Conservation (phyloP, 2,797 vertebrate species). For the Sus cebifrons region DNA sequence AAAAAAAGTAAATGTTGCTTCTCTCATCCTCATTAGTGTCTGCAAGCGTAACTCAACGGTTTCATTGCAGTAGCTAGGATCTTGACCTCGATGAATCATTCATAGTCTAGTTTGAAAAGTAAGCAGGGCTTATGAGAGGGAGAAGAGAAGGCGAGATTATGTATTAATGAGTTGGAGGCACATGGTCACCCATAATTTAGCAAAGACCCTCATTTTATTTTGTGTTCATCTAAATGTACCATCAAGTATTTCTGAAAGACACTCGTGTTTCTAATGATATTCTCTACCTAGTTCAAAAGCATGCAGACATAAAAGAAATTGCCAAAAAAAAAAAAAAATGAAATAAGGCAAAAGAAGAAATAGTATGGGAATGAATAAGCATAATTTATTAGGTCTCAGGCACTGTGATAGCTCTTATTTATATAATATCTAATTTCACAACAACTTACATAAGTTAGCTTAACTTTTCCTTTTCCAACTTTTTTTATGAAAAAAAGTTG, state of each 20-base stretch:
- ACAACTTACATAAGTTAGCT: background rate
- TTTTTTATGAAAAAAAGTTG: background rate
- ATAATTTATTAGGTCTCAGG: background rate
- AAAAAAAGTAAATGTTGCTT: background rate
- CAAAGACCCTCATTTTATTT: background rate
- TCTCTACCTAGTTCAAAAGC: background rate
- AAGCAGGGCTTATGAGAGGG: background rate
- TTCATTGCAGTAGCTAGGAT: background rate
- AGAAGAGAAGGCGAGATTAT: background rate
- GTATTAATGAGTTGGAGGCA: background rate
- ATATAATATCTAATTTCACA: background rate
- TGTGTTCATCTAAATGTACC: background rate
- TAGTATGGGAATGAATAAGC: background rate
- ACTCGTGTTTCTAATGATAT: background rate
- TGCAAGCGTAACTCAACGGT: background rate
- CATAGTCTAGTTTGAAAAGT: background rate
- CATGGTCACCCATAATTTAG: background rate
- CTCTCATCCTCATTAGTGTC: background rate
- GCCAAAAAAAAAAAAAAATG: background rate
- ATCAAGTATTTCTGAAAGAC: slow-evolving; percentile 6
- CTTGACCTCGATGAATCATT: slow-evolving; percentile 35
- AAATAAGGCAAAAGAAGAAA: background rate
- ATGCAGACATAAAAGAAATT: background rate
- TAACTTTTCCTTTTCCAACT: background rate
- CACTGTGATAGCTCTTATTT: background rate